Conservation (phyloP, 1,140 invertebrate species). For the Batillaria attramentaria region DNA sequence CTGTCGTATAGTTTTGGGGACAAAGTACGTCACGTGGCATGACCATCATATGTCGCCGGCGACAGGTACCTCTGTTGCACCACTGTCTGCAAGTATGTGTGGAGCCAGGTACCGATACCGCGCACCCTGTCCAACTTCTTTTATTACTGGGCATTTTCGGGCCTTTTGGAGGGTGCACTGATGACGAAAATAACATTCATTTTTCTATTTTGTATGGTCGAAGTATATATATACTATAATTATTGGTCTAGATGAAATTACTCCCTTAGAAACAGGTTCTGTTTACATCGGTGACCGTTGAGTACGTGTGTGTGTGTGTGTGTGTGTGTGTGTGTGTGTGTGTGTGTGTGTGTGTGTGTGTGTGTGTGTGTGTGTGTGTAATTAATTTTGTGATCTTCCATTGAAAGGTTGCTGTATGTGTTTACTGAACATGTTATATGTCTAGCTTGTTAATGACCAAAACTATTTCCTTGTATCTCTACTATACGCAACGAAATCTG, state of each 20-base stretch:
- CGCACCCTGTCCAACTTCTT: not conserved
- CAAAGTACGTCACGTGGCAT: no score
- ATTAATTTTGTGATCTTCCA: not conserved
- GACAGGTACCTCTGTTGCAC: no score
- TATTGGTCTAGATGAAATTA: no score
- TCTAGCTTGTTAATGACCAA: not conserved
- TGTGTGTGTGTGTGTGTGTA: conserved; percentile 13
- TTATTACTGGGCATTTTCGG: not conserved
- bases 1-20: no score
- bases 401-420: not conserved
- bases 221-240: not conserved
- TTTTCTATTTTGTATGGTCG: not conserved
- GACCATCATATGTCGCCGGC: no score
- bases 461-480: not conserved
- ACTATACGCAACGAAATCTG: not conserved
- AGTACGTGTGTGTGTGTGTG: not conserved
- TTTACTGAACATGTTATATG: not conserved
- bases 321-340: not conserved
- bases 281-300: not conserved
- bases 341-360: conserved; percentile 2
- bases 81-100: no score
- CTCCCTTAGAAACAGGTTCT: no score
- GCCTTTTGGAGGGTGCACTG: not conserved
- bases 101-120: not conserved
- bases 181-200: not conserved